Percentiles rank a stretch among this genome's conserved stretches.
phyloP scores from a whole-genome alignment of 2,797 vertebrate species.

The Enteromius afrohamiltoni region DNA sequence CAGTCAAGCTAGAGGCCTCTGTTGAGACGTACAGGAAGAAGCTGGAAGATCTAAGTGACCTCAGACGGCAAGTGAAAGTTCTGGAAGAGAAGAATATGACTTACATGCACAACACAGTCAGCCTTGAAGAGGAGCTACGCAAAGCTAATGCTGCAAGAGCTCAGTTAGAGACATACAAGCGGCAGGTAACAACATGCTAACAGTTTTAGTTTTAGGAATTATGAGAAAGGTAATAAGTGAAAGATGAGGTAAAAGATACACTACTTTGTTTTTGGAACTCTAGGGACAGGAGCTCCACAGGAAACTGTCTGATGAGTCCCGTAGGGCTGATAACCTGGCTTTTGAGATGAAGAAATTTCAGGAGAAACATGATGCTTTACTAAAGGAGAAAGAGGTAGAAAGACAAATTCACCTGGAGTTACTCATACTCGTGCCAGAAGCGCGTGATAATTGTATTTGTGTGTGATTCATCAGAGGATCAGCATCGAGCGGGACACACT shows the following conservation, averaged over 20 bases:
- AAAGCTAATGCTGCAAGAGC: constrained; percentile 94
- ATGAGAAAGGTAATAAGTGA: neutral
- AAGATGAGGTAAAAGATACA: neutral
- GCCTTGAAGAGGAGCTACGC: constrained; percentile 93
- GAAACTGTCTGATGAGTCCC: constrained; percentile 91
- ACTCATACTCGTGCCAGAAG: neutral
- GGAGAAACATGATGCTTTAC: constrained; percentile 89
- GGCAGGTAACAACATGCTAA: constrained; percentile 79
- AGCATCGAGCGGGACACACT: constrained; percentile 92
- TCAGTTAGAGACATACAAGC: constrained; percentile 94
- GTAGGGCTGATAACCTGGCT: constrained; percentile 90
- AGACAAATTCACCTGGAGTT: neutral
- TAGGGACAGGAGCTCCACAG: constrained; percentile 93
- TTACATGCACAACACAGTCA: constrained; percentile 96
- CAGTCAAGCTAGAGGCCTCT: constrained; percentile 90
- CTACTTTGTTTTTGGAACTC: constrained; percentile 7
- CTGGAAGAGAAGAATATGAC: constrained; percentile 96
- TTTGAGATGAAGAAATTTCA: constrained; percentile 93
- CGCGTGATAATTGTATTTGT: constrained; percentile 6
- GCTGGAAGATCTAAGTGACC: constrained; percentile 91
- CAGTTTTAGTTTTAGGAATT: neutral
- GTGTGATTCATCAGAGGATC: constrained; percentile 78
- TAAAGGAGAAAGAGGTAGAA: constrained; percentile 94
- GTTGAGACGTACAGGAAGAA: constrained; percentile 95
- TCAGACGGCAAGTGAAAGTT: constrained; percentile 92